These are phyloP conservation scores for Scaptomyza parva DNA, from an alignment of 2,888 invertebrate species.

Conservation along the genomic window DNA sequence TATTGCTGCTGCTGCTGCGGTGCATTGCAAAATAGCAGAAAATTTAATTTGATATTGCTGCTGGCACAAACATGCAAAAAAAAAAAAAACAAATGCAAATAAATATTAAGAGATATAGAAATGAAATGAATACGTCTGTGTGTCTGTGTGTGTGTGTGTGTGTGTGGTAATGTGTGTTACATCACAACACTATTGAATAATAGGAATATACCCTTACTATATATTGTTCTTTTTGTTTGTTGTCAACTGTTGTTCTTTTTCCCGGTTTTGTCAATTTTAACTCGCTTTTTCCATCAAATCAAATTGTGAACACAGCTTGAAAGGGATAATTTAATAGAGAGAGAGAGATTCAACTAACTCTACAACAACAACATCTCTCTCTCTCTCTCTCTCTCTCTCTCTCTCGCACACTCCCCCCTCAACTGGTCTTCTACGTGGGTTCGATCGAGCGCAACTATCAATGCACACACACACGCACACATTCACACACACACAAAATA, in stretches of 20 bases:
- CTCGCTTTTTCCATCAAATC: neutral
- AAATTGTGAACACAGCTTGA: constrained; percentile 1
- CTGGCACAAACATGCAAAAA: no score
- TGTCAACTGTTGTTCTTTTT: no score
- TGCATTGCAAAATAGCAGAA: constrained; percentile 68
- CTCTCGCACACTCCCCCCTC: neutral
- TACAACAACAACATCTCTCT: no score
- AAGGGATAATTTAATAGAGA: constrained; percentile 1
- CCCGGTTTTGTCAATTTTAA: no score
- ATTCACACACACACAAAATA: constrained; percentile 7
- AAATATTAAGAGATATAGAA: neutral
- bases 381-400: neutral
- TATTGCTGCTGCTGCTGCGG: no score
- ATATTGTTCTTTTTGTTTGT: no score
- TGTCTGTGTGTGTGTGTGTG: no score
- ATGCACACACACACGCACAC: constrained; percentile 5
- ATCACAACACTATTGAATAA: no score
- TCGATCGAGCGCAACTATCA: neutral
- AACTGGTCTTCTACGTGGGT: neutral
- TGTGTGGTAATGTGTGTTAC: no score
- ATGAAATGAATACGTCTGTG: constrained; percentile 33
- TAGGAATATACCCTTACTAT: no score
- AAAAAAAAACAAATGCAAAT: constrained; percentile 4
- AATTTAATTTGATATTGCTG: constrained; percentile 61
- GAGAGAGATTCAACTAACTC: neutral